Base-by-base conservation (phyloP, 2,113 vertebrate genomes). In the Strigops habroptila region DNA sequence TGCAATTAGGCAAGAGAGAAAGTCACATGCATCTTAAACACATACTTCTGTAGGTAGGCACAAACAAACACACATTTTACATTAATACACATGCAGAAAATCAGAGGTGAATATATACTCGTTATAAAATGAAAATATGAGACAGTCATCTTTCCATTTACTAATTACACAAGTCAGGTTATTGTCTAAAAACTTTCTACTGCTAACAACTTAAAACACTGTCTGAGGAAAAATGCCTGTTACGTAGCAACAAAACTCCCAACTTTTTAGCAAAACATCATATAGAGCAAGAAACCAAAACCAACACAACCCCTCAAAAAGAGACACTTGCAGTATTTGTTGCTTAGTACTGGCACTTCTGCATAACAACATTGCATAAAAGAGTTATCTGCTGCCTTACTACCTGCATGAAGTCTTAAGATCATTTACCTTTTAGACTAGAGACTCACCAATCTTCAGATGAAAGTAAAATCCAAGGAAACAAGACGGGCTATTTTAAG, bases 401-500 rank as follows among this genome's bases (percentile, higher is more conserved):
- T 41, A 75, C 30, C 78, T 27, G 64, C 69, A 52, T 2, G 0
- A 84, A 88, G 35, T 13, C 25, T 73, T 52, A 28, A 33, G 33
- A 71, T 69, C 5, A 4, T 41, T 51, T 28, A 51, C 49, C 60
- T 83, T 28, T 57, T 53, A 80, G 49, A 70, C 27, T 35, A 83
- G 37, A 84, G 37, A 96, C 93, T 97, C 82, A 94, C 96, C 94
- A 71, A 49, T 82, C 84, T 87, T 85, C 83, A 75, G 91, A 48
- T 21, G 59, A 31, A 88, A 92, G 84, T 25, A 71, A 93, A 95
- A 91, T 69, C 93, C 92, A 89, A 30, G 65, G 78, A 91, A 91
- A 85, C 35, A 76, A 68, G 83, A 69, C 0, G 67, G 43, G 37
- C 31, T 92, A 33, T 75, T 81, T 62, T 83, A 83, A 90, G 59